A percentile compares a stretch with the other conserved stretches of the same genome.
These are phyloP conservation scores for Helogale parvula DNA, from an alignment of 2,113 vertebrate species.

Conservation along the genomic window DNA sequence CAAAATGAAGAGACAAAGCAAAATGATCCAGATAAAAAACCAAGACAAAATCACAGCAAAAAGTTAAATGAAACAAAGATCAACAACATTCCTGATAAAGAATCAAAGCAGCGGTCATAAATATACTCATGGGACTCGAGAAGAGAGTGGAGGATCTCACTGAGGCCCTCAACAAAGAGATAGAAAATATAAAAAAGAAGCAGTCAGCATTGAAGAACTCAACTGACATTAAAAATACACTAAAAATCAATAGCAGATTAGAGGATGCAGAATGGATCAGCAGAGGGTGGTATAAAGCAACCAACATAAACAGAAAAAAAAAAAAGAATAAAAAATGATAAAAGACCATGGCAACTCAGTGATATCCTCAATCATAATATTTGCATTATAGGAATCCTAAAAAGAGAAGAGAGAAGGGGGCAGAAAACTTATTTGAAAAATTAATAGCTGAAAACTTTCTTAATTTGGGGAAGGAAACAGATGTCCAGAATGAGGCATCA, in stretches of 20 bases:
- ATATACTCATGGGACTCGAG: neutral
- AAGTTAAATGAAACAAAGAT: neutral
- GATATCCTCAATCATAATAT: neutral
- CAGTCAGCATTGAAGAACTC: neutral
- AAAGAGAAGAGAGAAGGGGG: neutral
- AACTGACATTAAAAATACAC: neutral
- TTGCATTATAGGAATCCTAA: neutral
- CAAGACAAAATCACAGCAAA: neutral
- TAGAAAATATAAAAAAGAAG: neutral
- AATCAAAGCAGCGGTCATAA: neutral
- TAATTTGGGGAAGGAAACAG: neutral
- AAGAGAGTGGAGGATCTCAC: neutral
- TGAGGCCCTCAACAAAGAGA: neutral
- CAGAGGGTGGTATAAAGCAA: neutral
- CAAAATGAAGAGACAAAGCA: neutral
- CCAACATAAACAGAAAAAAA: neutral
- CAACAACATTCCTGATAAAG: neutral
- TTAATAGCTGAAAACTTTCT: too few species aligned
- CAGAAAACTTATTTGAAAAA: neutral
- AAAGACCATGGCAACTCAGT: neutral
- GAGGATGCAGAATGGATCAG: neutral
- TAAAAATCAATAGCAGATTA: neutral
- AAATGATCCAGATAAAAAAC: neutral
- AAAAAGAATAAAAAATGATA: neutral
- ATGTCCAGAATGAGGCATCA: neutral